Conservation (phyloP, 2,888 invertebrate species). For the Chromoteleia sp. region DNA sequence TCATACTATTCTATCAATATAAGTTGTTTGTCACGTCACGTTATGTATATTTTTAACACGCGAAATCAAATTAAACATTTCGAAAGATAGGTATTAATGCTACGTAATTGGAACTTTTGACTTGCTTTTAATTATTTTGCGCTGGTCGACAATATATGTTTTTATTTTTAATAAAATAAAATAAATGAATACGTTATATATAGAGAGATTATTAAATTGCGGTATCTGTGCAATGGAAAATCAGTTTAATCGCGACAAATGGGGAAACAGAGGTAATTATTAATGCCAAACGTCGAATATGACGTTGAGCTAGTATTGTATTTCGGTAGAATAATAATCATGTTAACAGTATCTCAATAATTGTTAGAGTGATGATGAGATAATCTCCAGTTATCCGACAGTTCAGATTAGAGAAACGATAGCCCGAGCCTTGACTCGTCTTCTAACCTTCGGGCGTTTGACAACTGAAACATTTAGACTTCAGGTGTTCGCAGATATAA, state of each 20-base stretch:
- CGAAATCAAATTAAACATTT: too few species aligned
- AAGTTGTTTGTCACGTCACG: too few species aligned
- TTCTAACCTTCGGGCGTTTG: neutral
- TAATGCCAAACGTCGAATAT: slow-evolving; percentile 35
- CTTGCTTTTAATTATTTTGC: too few species aligned
- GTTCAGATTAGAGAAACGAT: slow-evolving; percentile 29
- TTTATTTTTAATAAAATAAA: neutral
- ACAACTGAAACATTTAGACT: neutral
- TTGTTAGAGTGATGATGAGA: slow-evolving; percentile 39
- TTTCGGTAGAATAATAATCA: slow-evolving; percentile 46
- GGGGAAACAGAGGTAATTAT: slow-evolving; percentile 41
- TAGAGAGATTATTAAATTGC: slow-evolving; percentile 1
- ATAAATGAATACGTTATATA: too few species aligned
- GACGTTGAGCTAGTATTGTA: slow-evolving; percentile 35
- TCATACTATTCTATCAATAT: too few species aligned
- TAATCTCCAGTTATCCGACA: slow-evolving; percentile 28
- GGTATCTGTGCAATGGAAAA: slow-evolving; percentile 31
- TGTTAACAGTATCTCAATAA: slow-evolving; percentile 30
- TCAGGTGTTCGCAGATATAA: slow-evolving; percentile 6
- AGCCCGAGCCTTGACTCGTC: slow-evolving; percentile 15
- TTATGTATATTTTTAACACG: too few species aligned
- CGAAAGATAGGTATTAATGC: too few species aligned
- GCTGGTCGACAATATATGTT: too few species aligned
- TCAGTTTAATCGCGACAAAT: slow-evolving; percentile 41
- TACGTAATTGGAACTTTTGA: too few species aligned